Conservation (phyloP, 1,140 invertebrate genomes). For the Pogonognathellus flavescens region DNA sequence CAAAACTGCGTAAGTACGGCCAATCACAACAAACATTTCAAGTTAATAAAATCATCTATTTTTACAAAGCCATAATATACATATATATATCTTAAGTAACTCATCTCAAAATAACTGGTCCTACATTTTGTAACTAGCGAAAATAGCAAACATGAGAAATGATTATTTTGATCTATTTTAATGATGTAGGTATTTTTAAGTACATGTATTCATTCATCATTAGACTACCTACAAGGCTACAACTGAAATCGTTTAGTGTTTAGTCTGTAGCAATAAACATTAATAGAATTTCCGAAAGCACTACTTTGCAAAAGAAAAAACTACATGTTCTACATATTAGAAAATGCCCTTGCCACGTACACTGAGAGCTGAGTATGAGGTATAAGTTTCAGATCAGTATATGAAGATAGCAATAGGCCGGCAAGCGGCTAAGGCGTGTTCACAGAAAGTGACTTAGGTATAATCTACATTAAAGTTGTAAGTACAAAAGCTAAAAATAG, state of each 20-base stretch:
- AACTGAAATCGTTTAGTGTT: constrained; percentile 14
- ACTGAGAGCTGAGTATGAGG: not conserved
- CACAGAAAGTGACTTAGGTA: not conserved
- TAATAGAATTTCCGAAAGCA: constrained; percentile 17
- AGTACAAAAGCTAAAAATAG: not conserved
- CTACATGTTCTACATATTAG: no score
- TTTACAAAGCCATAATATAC: no score
- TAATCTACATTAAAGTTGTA: not conserved
- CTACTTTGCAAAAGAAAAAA: constrained; percentile 8
- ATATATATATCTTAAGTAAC: not conserved
- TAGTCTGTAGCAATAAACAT: constrained; percentile 27
- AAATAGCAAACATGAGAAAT: not conserved
- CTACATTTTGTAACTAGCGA: not conserved
- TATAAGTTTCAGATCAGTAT: not conserved
- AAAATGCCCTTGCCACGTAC: no score
- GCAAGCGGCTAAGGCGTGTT: not conserved
- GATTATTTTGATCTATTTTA: not conserved
- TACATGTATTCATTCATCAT: not conserved
- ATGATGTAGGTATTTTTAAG: not conserved
- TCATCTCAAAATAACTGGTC: not conserved
- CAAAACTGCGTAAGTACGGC: constrained; percentile 9
- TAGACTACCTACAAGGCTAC: not conserved
- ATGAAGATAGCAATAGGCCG: not conserved
- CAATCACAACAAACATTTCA: not conserved
- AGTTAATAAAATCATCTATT: not conserved